These are phyloP conservation scores for Gymnothorax reevesii DNA, from an alignment of 2,797 vertebrate genomes.

Conservation along the genomic window DNA sequence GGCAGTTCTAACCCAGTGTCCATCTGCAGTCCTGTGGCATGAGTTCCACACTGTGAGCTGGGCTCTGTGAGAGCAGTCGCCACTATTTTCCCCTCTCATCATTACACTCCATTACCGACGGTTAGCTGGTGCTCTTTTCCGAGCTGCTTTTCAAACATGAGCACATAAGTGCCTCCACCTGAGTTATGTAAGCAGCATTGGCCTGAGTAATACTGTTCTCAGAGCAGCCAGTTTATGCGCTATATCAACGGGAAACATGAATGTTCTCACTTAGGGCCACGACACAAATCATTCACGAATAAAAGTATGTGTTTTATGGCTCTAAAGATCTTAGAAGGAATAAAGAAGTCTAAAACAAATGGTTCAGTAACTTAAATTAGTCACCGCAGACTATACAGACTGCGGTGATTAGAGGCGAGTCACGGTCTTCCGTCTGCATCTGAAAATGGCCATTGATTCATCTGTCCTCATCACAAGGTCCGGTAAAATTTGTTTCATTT, in stretches of 20 bases:
- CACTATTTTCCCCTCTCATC: not conserved
- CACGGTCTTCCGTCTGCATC: not conserved
- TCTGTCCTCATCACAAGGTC: not conserved
- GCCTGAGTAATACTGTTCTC: too few species aligned
- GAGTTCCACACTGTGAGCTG: too few species aligned
- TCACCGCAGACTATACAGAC: not conserved
- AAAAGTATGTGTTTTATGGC: not conserved
- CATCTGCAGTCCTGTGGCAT: too few species aligned
- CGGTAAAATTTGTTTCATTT: not conserved
- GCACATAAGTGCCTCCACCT: too few species aligned
- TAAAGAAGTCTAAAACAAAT: not conserved
- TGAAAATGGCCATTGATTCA: too few species aligned
- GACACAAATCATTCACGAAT: not conserved
- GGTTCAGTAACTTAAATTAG: not conserved
- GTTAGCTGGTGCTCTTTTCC: not conserved
- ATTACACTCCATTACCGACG: not conserved
- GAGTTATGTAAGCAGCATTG: too few species aligned
- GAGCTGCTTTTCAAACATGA: not conserved
- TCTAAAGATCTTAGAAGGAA: too few species aligned
- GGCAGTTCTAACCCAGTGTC: too few species aligned
- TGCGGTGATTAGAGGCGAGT: not conserved
- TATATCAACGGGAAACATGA: too few species aligned
- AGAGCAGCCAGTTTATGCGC: too few species aligned
- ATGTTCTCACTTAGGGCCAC: not conserved
- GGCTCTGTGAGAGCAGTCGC: too few species aligned